phyloP scores from a whole-genome alignment of 2,797 vertebrate species.

The Picus viridis region DNA sequence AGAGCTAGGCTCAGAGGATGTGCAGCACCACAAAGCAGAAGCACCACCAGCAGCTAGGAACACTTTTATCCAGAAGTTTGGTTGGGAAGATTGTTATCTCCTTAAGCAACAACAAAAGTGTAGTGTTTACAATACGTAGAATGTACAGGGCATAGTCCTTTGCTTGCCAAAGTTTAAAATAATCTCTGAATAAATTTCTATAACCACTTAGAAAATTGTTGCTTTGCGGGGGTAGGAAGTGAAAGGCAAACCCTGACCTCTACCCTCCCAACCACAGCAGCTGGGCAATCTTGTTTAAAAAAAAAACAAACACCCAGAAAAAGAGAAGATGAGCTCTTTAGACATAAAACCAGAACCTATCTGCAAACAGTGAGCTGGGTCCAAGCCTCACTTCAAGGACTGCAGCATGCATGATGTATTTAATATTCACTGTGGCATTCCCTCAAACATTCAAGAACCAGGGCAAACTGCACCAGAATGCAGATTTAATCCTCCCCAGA shows the following conservation, averaged over 20 bases:
- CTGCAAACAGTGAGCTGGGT: background rate
- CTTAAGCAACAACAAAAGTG: background rate
- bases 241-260: background rate
- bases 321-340: background rate
- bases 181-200: background rate
- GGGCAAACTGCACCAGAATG: background rate
- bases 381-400: background rate
- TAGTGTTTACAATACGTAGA: background rate
- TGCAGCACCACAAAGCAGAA: background rate
- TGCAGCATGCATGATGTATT: rapidly evolving
- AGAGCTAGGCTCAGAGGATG: background rate
- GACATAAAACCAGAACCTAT: background rate
- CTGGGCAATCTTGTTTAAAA: background rate
- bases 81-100: background rate
- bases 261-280: background rate
- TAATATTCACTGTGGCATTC: background rate
- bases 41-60: background rate
- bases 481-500: background rate
- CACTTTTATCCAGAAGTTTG: background rate
- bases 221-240: background rate
- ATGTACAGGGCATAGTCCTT: background rate
- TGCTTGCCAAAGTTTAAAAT: background rate
- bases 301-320: background rate
- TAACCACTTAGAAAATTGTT: background rate
- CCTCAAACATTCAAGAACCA: background rate